Evolutionary conservation across 64 coral and sea anemone species (phyloP), one percentile per base, ranked within the genome.

Genomic region (Stichodactyla mertensii): DNA sequence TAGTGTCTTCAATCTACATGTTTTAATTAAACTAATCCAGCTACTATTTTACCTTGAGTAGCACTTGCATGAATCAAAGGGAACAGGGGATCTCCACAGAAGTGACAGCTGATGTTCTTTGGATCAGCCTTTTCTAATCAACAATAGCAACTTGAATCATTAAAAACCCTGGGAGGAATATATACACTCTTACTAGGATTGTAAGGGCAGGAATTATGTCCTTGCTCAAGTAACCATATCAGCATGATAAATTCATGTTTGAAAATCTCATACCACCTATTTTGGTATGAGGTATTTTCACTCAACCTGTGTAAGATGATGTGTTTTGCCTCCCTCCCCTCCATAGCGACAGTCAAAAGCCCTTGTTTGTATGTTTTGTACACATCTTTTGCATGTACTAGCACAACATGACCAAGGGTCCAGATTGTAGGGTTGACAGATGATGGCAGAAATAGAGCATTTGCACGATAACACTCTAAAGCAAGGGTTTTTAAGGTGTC

Each of bases 241-340:
- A 92, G 81, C 90, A 96, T 96, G 60, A 92, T 87, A 87, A 89
- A 92, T 60, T 92, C 94, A 92, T 96, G 93, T 78, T 87, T 92
- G 67, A 95, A 92, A 10, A 95, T 77, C 61, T 92, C 87, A 78
- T 6, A 52, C 94, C 94, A 96, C 20, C 87, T 89, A 82, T 77
- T 28, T 53, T 84, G 84, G 82, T 79, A 92, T 86, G 85, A 89
- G 55, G 94, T 92, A 58, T 95, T 92, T 54, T 88, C 51, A 78
- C 94, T 96, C 74, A 90, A 77, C 55, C 90, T 91, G 58, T 89
- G 90, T 64, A 95, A 18, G 10, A 79, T 61, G 61, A 92, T 92
- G 69, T 92, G 91, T 28, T 88, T 88, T 16, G 86, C 86, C 26
- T 85, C 91, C 12, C 71, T 36, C 5, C 57, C 91, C 77, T 88